Conservation (phyloP, 2,888 invertebrate genomes). For the Scaptomyza caliginosa region DNA sequence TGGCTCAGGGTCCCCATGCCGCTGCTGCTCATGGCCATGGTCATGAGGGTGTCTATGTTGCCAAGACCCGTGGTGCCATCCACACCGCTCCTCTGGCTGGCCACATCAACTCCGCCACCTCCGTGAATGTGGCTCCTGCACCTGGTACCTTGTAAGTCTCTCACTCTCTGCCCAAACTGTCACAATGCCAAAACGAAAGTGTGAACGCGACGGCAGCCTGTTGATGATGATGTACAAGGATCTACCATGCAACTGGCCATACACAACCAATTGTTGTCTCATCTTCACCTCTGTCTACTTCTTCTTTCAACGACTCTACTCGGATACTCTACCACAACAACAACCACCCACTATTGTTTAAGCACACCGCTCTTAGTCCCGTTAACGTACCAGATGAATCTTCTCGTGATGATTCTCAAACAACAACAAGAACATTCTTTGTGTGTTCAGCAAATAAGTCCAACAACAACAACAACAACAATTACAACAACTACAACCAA, state of each 20-base stretch:
- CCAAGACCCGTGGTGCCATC: conserved; percentile 83
- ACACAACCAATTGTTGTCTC: conserved; percentile 31
- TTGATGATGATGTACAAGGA: conserved; percentile 1
- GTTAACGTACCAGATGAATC: conserved; percentile 30
- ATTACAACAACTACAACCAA: conserved; percentile 76
- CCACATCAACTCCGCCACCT: conserved; percentile 82
- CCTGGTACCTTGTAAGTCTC: conserved; percentile 79
- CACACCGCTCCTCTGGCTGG: conserved; percentile 83
- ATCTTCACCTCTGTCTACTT: conserved; percentile 25
- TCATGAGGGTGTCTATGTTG: conserved; percentile 82
- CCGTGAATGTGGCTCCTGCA: conserved; percentile 82
- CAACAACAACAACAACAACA: conserved; percentile 71
- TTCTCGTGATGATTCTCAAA: conserved; percentile 12
- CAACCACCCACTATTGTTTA: conserved; percentile 56
- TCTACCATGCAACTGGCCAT: conserved; percentile 22
- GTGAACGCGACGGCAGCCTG: conserved; percentile 29
- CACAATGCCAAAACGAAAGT: conserved; percentile 58
- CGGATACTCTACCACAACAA: conserved; percentile 63
- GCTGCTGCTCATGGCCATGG: conserved; percentile 79
- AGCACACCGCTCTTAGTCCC: conserved; percentile 74
- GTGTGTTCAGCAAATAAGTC: conserved; percentile 74
- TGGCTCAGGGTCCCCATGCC: conserved; percentile 75
- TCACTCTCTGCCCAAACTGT: conserved; percentile 15
- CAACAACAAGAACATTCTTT: conserved; percentile 26
- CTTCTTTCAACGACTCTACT: conserved; percentile 59